Evolutionary conservation across 92 coral and sea anemone genomes (phyloP).

Genomic region (Umimayanthus chanpuru): DNA sequence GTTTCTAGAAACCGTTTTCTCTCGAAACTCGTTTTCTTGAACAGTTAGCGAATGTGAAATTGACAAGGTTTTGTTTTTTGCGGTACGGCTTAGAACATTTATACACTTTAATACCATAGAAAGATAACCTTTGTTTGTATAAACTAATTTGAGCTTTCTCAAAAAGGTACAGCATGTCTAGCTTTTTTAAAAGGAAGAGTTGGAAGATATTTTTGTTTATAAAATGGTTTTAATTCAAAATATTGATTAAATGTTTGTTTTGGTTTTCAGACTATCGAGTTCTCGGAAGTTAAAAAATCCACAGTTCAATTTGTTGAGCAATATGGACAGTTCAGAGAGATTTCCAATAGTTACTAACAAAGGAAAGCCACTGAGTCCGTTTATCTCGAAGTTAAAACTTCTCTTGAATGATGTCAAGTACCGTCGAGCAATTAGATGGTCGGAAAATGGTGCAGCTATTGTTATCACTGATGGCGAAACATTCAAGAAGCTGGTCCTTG

Average conservation of each 20-base stretch:
- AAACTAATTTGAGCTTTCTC: not conserved
- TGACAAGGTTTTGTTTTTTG: constrained; percentile 15
- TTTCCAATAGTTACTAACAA: constrained; percentile 60
- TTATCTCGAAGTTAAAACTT: constrained; percentile 92
- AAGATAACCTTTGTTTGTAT: not conserved
- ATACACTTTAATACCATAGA: not conserved
- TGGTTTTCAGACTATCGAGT: not conserved
- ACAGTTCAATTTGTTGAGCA: constrained; percentile 13
- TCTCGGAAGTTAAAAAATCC: not conserved
- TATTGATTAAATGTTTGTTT: constrained; percentile 8
- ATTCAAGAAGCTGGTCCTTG: constrained; percentile 93
- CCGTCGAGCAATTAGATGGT: constrained; percentile 97
- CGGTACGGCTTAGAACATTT: not conserved
- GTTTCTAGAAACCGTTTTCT: constrained; percentile 51
- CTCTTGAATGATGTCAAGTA: constrained; percentile 95
- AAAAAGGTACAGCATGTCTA: not conserved
- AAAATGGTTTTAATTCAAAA: not conserved
- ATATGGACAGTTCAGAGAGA: constrained; percentile 51
- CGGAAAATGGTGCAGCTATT: constrained; percentile 90
- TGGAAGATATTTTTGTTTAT: not conserved
- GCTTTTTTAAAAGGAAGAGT: not conserved
- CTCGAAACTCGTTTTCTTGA: not conserved
- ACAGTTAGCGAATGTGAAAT: constrained; percentile 13
- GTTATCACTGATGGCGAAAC: constrained; percentile 98
- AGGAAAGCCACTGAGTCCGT: constrained; percentile 96